Conservation (phyloP, 1,140 invertebrate genomes). For the Conus ventricosus region DNA sequence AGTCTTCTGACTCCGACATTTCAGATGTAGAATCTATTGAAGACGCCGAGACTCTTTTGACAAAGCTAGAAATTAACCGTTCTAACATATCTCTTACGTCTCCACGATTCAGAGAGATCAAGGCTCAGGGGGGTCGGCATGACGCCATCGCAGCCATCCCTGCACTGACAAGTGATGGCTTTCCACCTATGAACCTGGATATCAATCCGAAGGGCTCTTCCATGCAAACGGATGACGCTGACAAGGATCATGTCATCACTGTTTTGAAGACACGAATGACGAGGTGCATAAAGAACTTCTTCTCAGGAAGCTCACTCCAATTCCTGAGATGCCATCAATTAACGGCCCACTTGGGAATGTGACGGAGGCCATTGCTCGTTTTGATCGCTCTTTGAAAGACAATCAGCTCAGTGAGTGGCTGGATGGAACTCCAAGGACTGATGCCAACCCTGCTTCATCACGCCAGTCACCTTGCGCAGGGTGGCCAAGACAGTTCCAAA, state of each 20-base stretch:
- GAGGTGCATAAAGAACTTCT: conserved; percentile 46
- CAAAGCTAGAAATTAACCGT: conserved; percentile 31
- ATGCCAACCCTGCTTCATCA: neutral
- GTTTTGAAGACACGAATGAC: conserved; percentile 36
- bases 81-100: conserved; percentile 24
- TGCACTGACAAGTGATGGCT: conserved; percentile 58
- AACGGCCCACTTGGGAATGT: conserved; percentile 45
- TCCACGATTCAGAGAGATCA: conserved; percentile 43
- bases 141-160: conserved; percentile 31
- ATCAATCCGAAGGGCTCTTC: conserved; percentile 54
- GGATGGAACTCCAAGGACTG: conserved; percentile 34
- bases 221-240: neutral
- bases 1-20: conserved; percentile 56
- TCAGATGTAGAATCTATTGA: conserved; percentile 43
- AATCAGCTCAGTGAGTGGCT: conserved; percentile 56
- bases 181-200: conserved; percentile 66
- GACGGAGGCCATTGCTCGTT: conserved; percentile 54
- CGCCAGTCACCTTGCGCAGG: neutral
- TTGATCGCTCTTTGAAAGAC: conserved; percentile 61
- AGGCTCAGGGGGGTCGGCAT: neutral
- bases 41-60: neutral
- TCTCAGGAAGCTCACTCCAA: conserved; percentile 59
- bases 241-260: neutral
- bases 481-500: neutral
- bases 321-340: conserved; percentile 62